Conservation (phyloP, 2,888 invertebrate species). For the Danaus chrysippus region DNA sequence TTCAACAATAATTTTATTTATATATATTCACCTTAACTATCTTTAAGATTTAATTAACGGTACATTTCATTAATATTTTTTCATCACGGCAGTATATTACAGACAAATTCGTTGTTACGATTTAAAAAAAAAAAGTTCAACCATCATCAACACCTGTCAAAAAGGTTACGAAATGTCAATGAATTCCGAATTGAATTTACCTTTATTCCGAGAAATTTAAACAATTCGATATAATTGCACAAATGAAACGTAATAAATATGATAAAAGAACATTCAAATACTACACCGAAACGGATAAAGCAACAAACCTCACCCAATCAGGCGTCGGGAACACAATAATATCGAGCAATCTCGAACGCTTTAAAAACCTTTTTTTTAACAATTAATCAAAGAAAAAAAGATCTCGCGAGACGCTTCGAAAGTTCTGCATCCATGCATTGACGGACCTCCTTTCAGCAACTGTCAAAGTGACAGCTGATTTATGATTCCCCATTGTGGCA, state of each 20-base stretch:
- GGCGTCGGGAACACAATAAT: slow-evolving; percentile 26
- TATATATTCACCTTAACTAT: too few relatives aligned
- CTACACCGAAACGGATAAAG: slow-evolving; percentile 8
- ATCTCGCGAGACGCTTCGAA: slow-evolving; percentile 55
- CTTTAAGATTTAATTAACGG: too few relatives aligned
- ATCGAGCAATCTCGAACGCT: slow-evolving; percentile 25
- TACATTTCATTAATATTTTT: too few relatives aligned
- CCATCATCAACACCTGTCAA: too few relatives aligned
- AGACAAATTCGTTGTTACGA: too few relatives aligned
- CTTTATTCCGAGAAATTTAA: background rate
- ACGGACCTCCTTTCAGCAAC: slow-evolving; percentile 70
- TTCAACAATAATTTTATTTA: too few relatives aligned
- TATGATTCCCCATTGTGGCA: slow-evolving; percentile 73
- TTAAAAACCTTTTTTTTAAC: slow-evolving; percentile 43
- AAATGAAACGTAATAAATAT: background rate
- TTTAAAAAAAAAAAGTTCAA: too few relatives aligned
- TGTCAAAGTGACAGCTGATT: slow-evolving; percentile 75
- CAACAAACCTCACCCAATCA: slow-evolving; percentile 26
- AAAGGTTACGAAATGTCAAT: too few relatives aligned
- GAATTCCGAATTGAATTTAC: too few relatives aligned
- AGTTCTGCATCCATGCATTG: slow-evolving; percentile 74
- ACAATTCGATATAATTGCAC: background rate
- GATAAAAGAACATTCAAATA: slow-evolving; percentile 1
- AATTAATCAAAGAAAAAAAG: slow-evolving; percentile 66
- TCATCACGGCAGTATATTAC: too few relatives aligned